Base-by-base conservation (phyloP, 2,888 invertebrate species). In the Amblyjoppa proteus region DNA sequence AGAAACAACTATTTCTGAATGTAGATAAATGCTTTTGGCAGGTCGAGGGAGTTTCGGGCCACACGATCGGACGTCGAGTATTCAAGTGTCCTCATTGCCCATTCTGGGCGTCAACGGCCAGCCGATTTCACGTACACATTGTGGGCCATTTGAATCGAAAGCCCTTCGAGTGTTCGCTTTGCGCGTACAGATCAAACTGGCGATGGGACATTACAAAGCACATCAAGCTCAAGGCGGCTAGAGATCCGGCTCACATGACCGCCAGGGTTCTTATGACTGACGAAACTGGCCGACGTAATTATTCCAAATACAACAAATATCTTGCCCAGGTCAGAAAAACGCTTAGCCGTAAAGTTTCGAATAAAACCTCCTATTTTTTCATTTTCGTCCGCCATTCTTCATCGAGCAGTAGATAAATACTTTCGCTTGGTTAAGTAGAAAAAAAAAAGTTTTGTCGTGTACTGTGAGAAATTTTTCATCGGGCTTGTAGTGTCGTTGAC, bases 171-270 rank as follows among this genome's bases (percentile, higher is more conserved):
- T 99, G 99, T 94, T 98, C 99, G 0, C 95, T 98, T 20, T 99
- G 99, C 94, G 97, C 97, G 77, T 98, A 98, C 93, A 97, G 98
- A 90, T 98, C 98, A 41, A 99, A 99, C 93, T 99, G 99, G 98
- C 96, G 98, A 88, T 99, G 98, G 98, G 99, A 99, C 94, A 98
- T 99, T 85, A 98, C 98, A 38, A 98, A 99, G 94, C 99, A 99
- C 94, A 98, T 99, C 88, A 97, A 98, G 91, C 95, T 98, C 90
- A 98, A 98, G 95, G 97, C 97, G 7, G 97, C 97, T 31, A 95
- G 98, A 87, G 98, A 98, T 94, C 96, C 97, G 74, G 96, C 96
- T 71, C 98, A 98, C 94, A 96, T 96, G 90, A 96, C 96, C 86
- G 97, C 97, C 73, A 96, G 97, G 94, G 98, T 98, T 66, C 95